Conservation (phyloP, 2,888 invertebrate species). For the Chironomus tentans region DNA sequence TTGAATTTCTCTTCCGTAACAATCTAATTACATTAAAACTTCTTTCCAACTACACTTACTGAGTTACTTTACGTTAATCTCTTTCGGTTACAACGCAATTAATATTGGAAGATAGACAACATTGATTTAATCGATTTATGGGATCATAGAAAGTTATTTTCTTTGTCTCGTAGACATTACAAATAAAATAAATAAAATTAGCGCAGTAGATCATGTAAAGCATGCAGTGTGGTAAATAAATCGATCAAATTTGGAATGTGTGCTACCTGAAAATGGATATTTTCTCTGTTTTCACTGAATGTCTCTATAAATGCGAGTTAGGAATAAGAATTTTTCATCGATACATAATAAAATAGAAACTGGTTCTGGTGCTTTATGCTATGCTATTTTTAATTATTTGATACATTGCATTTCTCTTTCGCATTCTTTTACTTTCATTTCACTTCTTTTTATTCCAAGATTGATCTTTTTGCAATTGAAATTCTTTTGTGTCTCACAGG, state of each 20-base stretch:
- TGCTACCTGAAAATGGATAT: conserved; percentile 14
- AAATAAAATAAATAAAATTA: neutral
- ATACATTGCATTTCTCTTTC: neutral
- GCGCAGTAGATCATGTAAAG: neutral
- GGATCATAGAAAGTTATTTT: neutral
- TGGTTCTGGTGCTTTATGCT: neutral
- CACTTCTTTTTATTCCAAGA: neutral
- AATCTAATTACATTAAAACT: conserved; percentile 14
- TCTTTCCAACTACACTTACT: neutral
- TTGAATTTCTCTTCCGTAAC: neutral
- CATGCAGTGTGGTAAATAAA: neutral
- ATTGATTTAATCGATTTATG: neutral
- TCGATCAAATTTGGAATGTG: conserved; percentile 2
- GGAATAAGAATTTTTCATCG: neutral
- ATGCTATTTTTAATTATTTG: conserved; percentile 17
- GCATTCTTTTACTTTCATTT: conserved; percentile 1
- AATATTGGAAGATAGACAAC: neutral
- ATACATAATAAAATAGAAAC: neutral
- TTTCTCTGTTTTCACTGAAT: neutral
- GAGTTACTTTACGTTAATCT: no score
- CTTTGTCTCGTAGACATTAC: no score
- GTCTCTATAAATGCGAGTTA: neutral
- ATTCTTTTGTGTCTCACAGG: neutral
- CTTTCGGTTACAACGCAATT: no score
- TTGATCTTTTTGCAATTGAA: neutral